A percentile compares a stretch with the other conserved stretches of the same genome.
Evolutionary conservation across 2,113 vertebrate genomes (phyloP).

Genomic region (Rutilus rutilus): DNA sequence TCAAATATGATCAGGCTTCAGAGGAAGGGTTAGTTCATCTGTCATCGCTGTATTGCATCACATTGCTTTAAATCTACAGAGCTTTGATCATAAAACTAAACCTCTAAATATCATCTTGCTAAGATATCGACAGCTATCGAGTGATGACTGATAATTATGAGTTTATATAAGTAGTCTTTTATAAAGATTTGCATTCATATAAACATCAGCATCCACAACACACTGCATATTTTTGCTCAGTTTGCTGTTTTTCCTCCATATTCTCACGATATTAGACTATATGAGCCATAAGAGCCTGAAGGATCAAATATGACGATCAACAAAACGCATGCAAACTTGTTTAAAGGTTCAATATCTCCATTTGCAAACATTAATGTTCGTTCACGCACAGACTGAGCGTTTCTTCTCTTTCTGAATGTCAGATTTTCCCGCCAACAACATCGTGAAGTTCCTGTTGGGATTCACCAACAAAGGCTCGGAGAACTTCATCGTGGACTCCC

Average conservation of each 20-base stretch:
- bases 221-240: no score
- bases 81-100: no score
- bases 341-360: background rate
- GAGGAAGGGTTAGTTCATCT: background rate
- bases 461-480: conserved; percentile 96
- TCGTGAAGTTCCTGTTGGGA: conserved; percentile 96
- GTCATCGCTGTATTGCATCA: background rate
- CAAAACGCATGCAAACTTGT: background rate
- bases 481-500: conserved; percentile 91
- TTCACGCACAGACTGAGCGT: background rate
- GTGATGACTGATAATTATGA: background rate
- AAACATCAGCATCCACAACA: no score
- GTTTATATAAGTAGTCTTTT: background rate
- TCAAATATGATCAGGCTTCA: background rate
- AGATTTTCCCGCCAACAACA: conserved; percentile 98
- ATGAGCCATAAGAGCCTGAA: no score
- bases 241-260: no score
- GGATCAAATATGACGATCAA: no score
- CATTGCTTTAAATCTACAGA: background rate
- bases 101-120: background rate
- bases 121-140: background rate
- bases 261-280: no score
- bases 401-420: conserved; percentile 23
- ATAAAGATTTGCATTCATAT: no score
- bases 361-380: rapidly evolving